A percentile compares a stretch with the other conserved stretches of the same genome.
These are phyloP conservation scores for Dusona sp. DNA, from an alignment of 2,888 invertebrate genomes.

Conservation along the genomic window DNA sequence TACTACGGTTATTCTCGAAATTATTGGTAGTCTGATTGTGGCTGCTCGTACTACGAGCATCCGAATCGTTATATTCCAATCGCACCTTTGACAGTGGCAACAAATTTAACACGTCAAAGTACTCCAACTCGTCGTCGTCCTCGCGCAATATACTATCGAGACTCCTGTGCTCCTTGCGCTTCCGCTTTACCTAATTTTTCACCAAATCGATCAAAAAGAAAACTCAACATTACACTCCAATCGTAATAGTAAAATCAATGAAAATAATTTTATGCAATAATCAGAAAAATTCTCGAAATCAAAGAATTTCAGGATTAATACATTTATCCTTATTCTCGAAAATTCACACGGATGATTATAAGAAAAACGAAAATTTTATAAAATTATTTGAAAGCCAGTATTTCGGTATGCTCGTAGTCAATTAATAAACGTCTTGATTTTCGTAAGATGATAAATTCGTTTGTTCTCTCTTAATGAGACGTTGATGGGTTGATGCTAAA, in stretches of 20 bases:
- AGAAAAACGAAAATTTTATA: background rate
- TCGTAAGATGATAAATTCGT: background rate
- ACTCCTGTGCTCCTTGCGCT: slow-evolving; percentile 83
- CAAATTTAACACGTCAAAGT: slow-evolving; percentile 82
- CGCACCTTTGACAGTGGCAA: slow-evolving; percentile 82
- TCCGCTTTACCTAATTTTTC: slow-evolving; percentile 81
- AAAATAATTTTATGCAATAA: too few species aligned
- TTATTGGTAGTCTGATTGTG: slow-evolving; percentile 17
- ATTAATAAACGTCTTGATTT: background rate
- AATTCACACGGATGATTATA: background rate
- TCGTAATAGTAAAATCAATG: background rate
- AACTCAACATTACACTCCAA: background rate
- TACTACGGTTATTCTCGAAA: slow-evolving; percentile 12
- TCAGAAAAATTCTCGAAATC: too few species aligned
- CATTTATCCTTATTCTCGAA: too few species aligned
- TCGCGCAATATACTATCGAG: slow-evolving; percentile 83
- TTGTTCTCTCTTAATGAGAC: background rate
- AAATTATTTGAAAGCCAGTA: background rate
- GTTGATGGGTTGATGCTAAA: background rate
- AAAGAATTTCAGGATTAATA: too few species aligned
- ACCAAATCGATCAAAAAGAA: background rate
- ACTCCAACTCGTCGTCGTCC: slow-evolving; percentile 82
- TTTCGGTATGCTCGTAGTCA: too few species aligned
- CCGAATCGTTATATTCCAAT: slow-evolving; percentile 79
- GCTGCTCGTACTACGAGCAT: slow-evolving; percentile 63